Percentiles rank a stretch among this genome's conserved stretches.
Evolutionary conservation across 2,113 vertebrate species (phyloP).

Genomic region (Promerops cafer): DNA sequence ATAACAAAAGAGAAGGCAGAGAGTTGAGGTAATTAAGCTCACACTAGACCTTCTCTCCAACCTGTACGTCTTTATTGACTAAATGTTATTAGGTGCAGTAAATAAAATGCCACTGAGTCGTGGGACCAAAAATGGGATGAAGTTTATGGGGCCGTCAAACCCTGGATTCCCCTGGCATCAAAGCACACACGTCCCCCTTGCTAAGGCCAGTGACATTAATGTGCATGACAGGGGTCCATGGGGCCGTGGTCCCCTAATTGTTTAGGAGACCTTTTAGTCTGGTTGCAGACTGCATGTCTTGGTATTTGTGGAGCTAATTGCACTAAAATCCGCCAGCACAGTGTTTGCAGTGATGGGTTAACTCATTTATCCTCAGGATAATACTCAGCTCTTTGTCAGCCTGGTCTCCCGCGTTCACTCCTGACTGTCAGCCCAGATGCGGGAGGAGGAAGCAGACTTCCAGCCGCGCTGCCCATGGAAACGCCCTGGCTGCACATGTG

Average conservation of each 20-base stretch:
- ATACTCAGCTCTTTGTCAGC: slow-evolving; percentile 53
- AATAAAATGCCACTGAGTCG: slow-evolving; percentile 65
- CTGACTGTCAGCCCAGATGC: not conserved
- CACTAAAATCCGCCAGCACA: slow-evolving; percentile 52
- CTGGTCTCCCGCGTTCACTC: not conserved
- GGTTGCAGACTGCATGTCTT: slow-evolving; percentile 73
- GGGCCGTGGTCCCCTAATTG: slow-evolving; percentile 71
- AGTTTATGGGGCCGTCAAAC: slow-evolving; percentile 46
- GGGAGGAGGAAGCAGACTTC: not conserved
- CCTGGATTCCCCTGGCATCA: slow-evolving; percentile 69
- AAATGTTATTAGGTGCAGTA: slow-evolving; percentile 62
- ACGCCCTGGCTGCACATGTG: not conserved
- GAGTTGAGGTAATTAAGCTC: slow-evolving; percentile 70
- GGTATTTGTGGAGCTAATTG: slow-evolving; percentile 76
- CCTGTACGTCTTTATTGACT: slow-evolving; percentile 66
- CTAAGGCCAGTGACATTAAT: slow-evolving; percentile 71
- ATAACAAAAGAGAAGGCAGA: slow-evolving; percentile 66
- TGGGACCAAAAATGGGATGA: slow-evolving; percentile 32
- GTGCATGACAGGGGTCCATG: slow-evolving; percentile 77
- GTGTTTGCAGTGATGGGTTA: slow-evolving; percentile 49
- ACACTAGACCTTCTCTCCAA: slow-evolving; percentile 45
- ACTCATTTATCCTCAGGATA: slow-evolving; percentile 62
- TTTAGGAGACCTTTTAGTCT: slow-evolving; percentile 77
- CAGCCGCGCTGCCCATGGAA: not conserved
- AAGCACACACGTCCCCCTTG: slow-evolving; percentile 65